These are phyloP conservation scores for Drosophila bunnanda DNA, from an alignment of 2,888 invertebrate genomes.

Conservation along the genomic window DNA sequence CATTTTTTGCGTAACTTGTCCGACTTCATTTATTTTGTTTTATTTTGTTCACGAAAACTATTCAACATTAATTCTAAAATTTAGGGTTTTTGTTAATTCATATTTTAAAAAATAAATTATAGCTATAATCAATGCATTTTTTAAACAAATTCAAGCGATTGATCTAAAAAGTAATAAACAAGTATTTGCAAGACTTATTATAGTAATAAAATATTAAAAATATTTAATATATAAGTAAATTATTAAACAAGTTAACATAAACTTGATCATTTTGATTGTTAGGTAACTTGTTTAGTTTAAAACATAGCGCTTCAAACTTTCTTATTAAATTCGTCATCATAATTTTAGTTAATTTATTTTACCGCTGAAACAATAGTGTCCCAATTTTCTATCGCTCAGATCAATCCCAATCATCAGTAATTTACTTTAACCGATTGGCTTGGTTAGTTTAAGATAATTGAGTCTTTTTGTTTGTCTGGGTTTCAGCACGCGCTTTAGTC, in stretches of 20 bases:
- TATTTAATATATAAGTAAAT: background rate
- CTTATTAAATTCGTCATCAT: background rate
- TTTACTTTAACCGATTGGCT: slow-evolving; percentile 13
- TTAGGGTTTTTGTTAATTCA: too few species aligned
- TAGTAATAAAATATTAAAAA: background rate
- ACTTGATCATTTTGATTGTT: background rate
- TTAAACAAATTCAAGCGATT: too few species aligned
- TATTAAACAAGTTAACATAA: background rate
- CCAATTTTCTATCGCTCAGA: slow-evolving; percentile 1
- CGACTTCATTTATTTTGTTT: too few species aligned
- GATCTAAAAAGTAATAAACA: too few species aligned
- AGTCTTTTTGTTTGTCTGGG: background rate
- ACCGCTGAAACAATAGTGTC: background rate
- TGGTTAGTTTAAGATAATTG: slow-evolving; percentile 19
- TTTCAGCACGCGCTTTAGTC: slow-evolving; percentile 37
- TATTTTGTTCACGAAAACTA: too few species aligned
- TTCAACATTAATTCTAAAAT: too few species aligned
- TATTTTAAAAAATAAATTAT: too few species aligned
- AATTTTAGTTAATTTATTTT: background rate
- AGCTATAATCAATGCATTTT: too few species aligned
- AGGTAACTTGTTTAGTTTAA: background rate
- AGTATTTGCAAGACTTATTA: too few species aligned
- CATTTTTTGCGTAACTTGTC: too few species aligned
- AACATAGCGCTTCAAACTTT: too few species aligned
- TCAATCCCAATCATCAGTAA: background rate